Evolutionary conservation across 2,797 vertebrate genomes (phyloP).

Genomic region (Gila robusta): DNA sequence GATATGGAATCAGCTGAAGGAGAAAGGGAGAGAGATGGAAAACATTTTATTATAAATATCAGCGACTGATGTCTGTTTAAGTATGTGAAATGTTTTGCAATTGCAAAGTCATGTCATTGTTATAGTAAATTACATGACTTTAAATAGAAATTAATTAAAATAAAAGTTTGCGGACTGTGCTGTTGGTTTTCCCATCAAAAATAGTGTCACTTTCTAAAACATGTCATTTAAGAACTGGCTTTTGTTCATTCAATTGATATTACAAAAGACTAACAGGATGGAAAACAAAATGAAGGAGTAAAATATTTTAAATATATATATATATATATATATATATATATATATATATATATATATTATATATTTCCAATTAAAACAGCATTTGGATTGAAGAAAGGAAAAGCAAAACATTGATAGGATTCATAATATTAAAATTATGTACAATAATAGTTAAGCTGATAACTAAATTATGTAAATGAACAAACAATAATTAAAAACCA

Average conservation of each 20-base stretch:
- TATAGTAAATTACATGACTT: neutral
- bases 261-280: neutral
- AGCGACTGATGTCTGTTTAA: neutral
- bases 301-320: neutral
- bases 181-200: neutral
- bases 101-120: neutral
- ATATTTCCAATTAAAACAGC: neutral
- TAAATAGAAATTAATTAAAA: neutral
- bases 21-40: neutral
- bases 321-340: no score
- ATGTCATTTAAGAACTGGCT: neutral
- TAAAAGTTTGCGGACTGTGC: neutral
- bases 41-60: neutral
- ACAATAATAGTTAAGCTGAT: neutral
- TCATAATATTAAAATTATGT: neutral
- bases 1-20: slow-evolving; percentile 12
- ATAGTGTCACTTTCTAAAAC: neutral
- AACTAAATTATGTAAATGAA: neutral
- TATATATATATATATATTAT: neutral
- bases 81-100: neutral
- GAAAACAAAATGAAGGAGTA: neutral
- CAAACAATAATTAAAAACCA: neutral
- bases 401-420: neutral
- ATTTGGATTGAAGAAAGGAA: neutral
- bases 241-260: neutral